These are phyloP conservation scores for Parnassius smintheus DNA, from an alignment of 2,888 invertebrate species.

Conservation along the genomic window DNA sequence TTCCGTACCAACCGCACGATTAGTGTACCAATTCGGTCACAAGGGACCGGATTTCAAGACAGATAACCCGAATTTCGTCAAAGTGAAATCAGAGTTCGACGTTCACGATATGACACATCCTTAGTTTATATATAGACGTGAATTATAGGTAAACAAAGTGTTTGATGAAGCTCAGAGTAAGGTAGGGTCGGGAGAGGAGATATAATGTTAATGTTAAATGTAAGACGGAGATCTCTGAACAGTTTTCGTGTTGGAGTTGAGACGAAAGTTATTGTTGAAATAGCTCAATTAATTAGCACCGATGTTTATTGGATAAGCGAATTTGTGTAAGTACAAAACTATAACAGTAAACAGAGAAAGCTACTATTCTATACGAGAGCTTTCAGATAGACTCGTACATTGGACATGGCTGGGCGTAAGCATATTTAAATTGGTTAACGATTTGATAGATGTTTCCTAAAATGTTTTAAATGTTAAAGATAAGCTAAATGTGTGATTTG, in stretches of 20 bases:
- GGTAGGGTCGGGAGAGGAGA: constrained; percentile 35
- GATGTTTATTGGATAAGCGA: constrained; percentile 9
- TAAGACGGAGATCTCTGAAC: constrained; percentile 30
- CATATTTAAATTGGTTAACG: constrained; percentile 32
- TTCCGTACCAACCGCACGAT: constrained; percentile 87
- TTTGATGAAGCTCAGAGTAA: constrained; percentile 35
- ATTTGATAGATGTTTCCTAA: constrained; percentile 52
- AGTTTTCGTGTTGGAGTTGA: constrained; percentile 16
- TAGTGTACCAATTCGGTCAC: constrained; percentile 91
- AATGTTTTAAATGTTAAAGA: constrained; percentile 50
- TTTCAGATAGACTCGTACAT: background rate
- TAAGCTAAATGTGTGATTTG: constrained; percentile 57
- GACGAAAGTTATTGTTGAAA: constrained; percentile 19
- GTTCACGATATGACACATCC: constrained; percentile 51
- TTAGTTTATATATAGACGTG: constrained; percentile 48
- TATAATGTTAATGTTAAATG: constrained; percentile 31
- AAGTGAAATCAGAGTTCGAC: constrained; percentile 65
- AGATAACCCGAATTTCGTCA: constrained; percentile 79
- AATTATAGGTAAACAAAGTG: constrained; percentile 35
- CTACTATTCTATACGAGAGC: background rate
- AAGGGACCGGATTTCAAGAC: constrained; percentile 90
- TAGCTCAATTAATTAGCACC: constrained; percentile 21
- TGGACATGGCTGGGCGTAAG: constrained; percentile 12
- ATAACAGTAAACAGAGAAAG: background rate
- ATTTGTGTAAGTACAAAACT: background rate